These are phyloP conservation scores for Sisyra nigra DNA, from an alignment of 2,888 invertebrate species.

Conservation along the genomic window DNA sequence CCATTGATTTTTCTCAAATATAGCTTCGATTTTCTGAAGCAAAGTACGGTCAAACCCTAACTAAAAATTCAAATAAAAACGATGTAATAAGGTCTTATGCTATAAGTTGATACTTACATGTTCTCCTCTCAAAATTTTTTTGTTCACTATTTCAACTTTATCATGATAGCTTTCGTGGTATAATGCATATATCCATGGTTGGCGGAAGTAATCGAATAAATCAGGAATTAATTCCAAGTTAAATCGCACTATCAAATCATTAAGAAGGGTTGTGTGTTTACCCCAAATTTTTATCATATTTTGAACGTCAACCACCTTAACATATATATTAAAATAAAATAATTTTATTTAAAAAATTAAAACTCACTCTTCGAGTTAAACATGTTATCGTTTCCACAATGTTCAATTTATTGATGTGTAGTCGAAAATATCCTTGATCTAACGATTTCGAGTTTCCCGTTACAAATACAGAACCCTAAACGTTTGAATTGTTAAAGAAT, in stretches of 20 bases:
- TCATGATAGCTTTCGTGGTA: conserved; percentile 40
- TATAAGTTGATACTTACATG: not conserved
- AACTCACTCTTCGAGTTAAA: conserved; percentile 34
- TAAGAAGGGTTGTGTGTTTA: conserved; percentile 53
- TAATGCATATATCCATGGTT: conserved; percentile 46
- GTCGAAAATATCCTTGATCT: conserved; percentile 37
- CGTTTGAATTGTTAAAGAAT: conserved; percentile 3
- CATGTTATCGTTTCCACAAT: conserved; percentile 43
- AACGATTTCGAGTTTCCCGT: conserved; percentile 32
- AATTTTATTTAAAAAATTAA: not conserved
- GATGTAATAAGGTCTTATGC: not conserved
- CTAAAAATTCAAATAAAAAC: not conserved
- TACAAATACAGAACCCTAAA: conserved; percentile 36
- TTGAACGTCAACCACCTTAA: conserved; percentile 36
- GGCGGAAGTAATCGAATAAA: conserved; percentile 45
- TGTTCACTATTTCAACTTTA: not conserved
- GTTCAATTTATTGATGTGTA: conserved; percentile 38
- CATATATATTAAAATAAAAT: conserved; percentile 10
- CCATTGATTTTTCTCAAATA: conserved; percentile 2
- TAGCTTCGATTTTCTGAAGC: not conserved
- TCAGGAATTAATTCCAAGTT: conserved; percentile 44
- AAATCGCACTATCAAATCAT: conserved; percentile 45
- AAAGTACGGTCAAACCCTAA: not conserved
- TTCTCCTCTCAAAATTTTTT: not conserved
- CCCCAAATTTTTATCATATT: conserved; percentile 49